phyloP scores from a whole-genome alignment of 1,140 invertebrate species.

The Euwallacea fornicatus region DNA sequence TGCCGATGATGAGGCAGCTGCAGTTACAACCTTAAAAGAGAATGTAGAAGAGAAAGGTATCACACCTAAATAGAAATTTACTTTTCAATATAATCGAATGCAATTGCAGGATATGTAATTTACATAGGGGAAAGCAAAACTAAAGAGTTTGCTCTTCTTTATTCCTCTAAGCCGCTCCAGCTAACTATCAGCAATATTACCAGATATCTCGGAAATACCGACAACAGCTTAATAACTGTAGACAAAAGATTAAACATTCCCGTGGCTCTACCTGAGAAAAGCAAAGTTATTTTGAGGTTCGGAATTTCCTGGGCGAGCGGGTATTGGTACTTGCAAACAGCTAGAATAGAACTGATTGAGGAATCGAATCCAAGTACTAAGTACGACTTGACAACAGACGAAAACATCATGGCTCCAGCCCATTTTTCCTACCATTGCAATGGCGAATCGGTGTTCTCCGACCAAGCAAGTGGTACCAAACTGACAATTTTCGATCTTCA shows the following conservation, averaged over 20 bases:
- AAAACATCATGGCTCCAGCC: conserved; percentile 54
- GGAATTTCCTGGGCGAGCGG: conserved; percentile 43
- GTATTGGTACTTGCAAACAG: conserved; percentile 47
- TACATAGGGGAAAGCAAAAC: conserved; percentile 40
- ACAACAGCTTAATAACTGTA: conserved; percentile 34
- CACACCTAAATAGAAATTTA: neutral
- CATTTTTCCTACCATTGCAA: conserved; percentile 60
- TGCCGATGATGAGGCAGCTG: neutral
- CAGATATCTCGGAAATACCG: conserved; percentile 38
- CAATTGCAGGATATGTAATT: conserved; percentile 37
- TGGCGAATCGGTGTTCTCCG: conserved; percentile 48
- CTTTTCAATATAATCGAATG: neutral
- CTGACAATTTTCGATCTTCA: conserved; percentile 55
- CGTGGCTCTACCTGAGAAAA: conserved; percentile 37
- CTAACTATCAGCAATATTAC: conserved; percentile 38
- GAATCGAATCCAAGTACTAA: conserved; percentile 27
- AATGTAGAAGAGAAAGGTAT: neutral
- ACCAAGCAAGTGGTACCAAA: conserved; percentile 39
- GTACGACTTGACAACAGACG: conserved; percentile 41
- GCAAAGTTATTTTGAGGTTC: conserved; percentile 48
- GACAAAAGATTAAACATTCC: conserved; percentile 42
- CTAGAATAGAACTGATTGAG: conserved; percentile 40
- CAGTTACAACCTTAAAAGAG: neutral
- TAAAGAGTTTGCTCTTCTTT: conserved; percentile 42
- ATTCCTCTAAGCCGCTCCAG: conserved; percentile 45